Evolutionary conservation across 1,140 invertebrate species (phyloP).

Genomic region (Platyura marginata): DNA sequence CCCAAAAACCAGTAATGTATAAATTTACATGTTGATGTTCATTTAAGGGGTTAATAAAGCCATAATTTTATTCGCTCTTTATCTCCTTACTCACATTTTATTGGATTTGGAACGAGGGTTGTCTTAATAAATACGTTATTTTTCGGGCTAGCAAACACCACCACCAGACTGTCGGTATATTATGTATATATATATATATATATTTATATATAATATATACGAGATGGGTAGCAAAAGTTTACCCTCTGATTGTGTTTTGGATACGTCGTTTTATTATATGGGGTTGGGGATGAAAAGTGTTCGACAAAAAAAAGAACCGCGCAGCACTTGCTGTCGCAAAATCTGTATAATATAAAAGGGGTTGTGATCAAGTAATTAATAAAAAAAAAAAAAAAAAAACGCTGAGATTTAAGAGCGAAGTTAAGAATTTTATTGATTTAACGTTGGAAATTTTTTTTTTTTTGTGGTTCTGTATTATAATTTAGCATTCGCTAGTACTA

Average conservation of each 20-base stretch:
- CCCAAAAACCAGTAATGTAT: slow-evolving; percentile 1
- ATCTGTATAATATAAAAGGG: neutral
- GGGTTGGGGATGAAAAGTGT: neutral
- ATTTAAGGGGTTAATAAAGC: slow-evolving; percentile 3
- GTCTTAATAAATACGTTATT: neutral
- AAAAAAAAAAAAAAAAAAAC: no score
- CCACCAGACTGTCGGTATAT: neutral
- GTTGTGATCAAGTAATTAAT: neutral
- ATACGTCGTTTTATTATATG: neutral
- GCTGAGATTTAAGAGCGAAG: no score
- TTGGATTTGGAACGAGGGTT: slow-evolving; percentile 2
- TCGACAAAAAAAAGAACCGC: neutral
- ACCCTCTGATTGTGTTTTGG: neutral
- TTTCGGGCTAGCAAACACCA: slow-evolving; percentile 1
- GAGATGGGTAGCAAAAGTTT: neutral
- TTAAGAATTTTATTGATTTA: no score
- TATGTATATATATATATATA: neutral
- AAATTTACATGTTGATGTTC: slow-evolving; percentile 2
- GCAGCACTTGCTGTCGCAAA: neutral
- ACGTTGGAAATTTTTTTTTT: no score
- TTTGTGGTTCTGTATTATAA: no score
- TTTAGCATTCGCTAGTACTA: no score
- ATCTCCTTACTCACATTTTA: slow-evolving; percentile 1
- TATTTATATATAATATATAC: neutral
- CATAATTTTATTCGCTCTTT: slow-evolving; percentile 2